Percentiles rank a stretch among this genome's conserved stretches.
Evolutionary conservation across 1,140 invertebrate species (phyloP).

Genomic region (Nasonia vitripennis): DNA sequence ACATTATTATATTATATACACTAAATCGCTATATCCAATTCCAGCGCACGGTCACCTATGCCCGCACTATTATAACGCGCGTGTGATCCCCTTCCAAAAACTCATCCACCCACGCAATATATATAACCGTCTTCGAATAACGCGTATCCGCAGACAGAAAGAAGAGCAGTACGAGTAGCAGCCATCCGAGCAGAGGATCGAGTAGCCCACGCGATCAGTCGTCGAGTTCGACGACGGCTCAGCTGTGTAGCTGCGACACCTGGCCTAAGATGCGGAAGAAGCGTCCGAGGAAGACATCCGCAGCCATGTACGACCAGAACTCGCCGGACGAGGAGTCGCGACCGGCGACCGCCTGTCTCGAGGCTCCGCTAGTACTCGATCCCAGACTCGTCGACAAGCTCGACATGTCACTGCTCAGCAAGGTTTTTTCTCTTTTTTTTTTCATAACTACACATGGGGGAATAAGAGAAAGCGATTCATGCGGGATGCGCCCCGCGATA

Average conservation of each 20-base stretch:
- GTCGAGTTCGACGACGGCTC: not conserved
- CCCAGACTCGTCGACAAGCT: conserved; percentile 75
- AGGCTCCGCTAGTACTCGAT: conserved; percentile 77
- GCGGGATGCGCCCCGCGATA: not conserved
- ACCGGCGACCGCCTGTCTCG: conserved; percentile 78
- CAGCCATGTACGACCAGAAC: not conserved
- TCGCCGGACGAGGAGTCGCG: conserved; percentile 55
- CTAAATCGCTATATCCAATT: not conserved
- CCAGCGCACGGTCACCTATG: not conserved
- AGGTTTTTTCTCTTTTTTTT: conserved; percentile 70
- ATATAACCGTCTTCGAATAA: not conserved
- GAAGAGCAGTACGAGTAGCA: not conserved
- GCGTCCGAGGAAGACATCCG: not conserved
- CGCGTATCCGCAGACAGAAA: not conserved
- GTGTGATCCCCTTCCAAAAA: too few species aligned
- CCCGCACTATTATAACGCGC: too few species aligned
- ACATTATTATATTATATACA: too few species aligned
- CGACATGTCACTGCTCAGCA: conserved; percentile 79
- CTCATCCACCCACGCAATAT: not conserved
- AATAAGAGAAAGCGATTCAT: not conserved
- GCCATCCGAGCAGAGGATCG: not conserved
- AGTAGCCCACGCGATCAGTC: not conserved
- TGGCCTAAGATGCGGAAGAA: conserved; percentile 33
- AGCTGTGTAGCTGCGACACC: not conserved
- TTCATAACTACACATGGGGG: not conserved